Evolutionary conservation across 2,888 invertebrate genomes (phyloP).

Genomic region (Patella caerulea): DNA sequence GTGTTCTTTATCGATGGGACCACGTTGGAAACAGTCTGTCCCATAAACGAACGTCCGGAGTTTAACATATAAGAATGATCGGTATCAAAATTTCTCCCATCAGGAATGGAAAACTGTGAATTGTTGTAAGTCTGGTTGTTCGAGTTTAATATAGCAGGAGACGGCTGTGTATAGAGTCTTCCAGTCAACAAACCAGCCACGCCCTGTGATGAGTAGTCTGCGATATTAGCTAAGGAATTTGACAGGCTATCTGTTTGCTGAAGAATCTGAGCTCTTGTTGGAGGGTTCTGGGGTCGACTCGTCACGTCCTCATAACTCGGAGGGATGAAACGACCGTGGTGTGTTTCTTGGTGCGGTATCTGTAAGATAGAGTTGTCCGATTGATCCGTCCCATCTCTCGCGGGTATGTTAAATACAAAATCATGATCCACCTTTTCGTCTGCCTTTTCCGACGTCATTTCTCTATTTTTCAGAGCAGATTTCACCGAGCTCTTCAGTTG

Average conservation of each 20-base stretch:
- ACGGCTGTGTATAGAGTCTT: background rate
- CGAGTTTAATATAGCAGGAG: background rate
- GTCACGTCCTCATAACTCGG: background rate
- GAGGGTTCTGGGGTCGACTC: background rate
- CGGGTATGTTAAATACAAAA: background rate
- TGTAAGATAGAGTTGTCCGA: background rate
- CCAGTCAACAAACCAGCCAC: background rate
- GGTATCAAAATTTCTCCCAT: background rate
- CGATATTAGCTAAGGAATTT: background rate
- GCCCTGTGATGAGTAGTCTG: background rate
- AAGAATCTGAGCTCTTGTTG: background rate
- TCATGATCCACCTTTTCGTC: background rate
- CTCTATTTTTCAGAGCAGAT: background rate
- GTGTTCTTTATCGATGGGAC: background rate
- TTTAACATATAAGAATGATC: constrained; percentile 1
- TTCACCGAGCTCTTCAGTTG: background rate
- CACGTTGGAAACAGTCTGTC: background rate
- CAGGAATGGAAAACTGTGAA: background rate
- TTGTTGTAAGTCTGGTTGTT: background rate
- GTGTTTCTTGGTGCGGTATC: background rate
- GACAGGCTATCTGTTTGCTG: background rate
- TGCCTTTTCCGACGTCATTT: background rate
- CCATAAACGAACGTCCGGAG: background rate
- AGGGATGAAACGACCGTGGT: background rate
- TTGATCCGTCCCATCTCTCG: no score